Evolutionary conservation across 2,888 invertebrate species (phyloP).

Genomic region (Volucella inanis): DNA sequence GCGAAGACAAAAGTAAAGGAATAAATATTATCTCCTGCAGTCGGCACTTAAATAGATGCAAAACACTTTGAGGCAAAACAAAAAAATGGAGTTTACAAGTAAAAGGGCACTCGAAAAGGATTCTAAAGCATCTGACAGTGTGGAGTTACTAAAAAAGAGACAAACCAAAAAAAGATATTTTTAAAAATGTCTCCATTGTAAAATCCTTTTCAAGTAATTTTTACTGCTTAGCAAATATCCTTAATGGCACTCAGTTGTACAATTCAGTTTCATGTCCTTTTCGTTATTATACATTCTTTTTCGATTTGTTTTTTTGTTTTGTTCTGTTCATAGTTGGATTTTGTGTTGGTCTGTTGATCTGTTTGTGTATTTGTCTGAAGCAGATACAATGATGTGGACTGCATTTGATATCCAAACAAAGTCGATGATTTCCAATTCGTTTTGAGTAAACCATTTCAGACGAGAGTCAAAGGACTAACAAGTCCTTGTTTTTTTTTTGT

Average conservation of each 20-base stretch:
- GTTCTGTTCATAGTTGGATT: not conserved
- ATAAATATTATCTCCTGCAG: slow-evolving; percentile 17
- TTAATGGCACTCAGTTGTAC: slow-evolving; percentile 53
- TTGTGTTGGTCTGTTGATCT: not conserved
- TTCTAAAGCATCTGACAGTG: not conserved
- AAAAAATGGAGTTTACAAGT: not conserved
- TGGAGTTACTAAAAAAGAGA: not conserved
- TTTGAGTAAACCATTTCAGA: too few relatives aligned
- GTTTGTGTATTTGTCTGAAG: not conserved
- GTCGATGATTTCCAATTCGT: slow-evolving; percentile 32
- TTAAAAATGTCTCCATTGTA: slow-evolving; percentile 21
- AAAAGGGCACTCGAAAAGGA: slow-evolving; percentile 21
- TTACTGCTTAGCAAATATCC: slow-evolving; percentile 59
- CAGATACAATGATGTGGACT: slow-evolving; percentile 1
- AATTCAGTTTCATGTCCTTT: slow-evolving; percentile 61
- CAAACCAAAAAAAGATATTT: not conserved
- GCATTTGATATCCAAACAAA: slow-evolving; percentile 45
- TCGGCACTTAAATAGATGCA: slow-evolving; percentile 51
- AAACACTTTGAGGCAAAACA: slow-evolving; percentile 4
- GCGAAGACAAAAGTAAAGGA: not conserved
- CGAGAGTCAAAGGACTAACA: too few relatives aligned
- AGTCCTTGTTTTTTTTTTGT: too few relatives aligned
- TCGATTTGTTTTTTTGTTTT: not conserved
- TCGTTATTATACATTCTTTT: slow-evolving; percentile 33
- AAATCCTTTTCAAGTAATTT: slow-evolving; percentile 53